phyloP scores from a whole-genome alignment of 1,140 invertebrate genomes.

The Battus philenor region DNA sequence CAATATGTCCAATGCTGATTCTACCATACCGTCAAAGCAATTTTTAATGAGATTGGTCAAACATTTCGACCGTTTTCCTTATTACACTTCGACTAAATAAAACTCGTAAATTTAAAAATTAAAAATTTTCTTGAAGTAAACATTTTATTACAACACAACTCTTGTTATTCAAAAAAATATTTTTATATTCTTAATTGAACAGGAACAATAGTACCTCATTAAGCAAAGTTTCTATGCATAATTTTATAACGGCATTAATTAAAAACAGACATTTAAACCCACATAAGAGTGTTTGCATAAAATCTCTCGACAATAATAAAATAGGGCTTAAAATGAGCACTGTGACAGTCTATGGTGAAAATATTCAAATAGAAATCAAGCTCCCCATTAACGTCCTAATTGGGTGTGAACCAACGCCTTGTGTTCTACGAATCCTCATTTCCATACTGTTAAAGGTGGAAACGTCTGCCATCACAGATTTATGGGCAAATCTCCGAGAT shows the following conservation, averaged over 20 bases:
- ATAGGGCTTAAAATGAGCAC: conserved; percentile 10
- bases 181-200: too few species aligned
- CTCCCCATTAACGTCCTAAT: conserved; percentile 39
- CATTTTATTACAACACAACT: too few species aligned
- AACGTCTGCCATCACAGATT: conserved; percentile 48
- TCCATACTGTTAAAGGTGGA: conserved; percentile 46
- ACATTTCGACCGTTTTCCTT: too few species aligned
- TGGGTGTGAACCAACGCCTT: conserved; percentile 41
- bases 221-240: too few species aligned
- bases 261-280: conserved; percentile 10
- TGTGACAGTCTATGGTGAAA: conserved; percentile 17
- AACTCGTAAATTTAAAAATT: too few species aligned
- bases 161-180: too few species aligned
- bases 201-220: too few species aligned
- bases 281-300: conserved; percentile 10
- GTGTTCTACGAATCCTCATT: conserved; percentile 53
- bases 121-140: too few species aligned
- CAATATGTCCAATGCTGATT: too few species aligned
- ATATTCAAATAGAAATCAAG: conserved; percentile 31
- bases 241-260: conserved; percentile 10
- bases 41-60: too few species aligned
- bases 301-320: conserved; percentile 12
- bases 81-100: too few species aligned
- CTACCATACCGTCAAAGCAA: too few species aligned
- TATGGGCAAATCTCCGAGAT: conserved; percentile 64